Evolutionary conservation across 2,797 vertebrate genomes (phyloP).

Genomic region (Centropyge bicolor): DNA sequence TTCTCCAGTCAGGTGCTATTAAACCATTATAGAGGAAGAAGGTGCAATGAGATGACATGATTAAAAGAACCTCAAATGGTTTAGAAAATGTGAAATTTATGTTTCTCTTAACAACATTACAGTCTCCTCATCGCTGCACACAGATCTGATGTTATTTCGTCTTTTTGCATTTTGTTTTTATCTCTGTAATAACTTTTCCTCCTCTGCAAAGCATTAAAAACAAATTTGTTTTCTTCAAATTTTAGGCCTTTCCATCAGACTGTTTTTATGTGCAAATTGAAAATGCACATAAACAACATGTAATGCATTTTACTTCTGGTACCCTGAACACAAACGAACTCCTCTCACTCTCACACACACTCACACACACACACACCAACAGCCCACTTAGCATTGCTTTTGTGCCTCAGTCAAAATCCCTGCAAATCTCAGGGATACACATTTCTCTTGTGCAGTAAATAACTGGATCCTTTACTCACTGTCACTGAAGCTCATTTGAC

Average conservation of each 20-base stretch:
- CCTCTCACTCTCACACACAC: not conserved
- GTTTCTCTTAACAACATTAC: not conserved
- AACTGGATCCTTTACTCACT: slow-evolving; percentile 16
- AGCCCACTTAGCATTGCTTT: slow-evolving; percentile 1
- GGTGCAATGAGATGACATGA: not conserved
- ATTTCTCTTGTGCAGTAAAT: slow-evolving; percentile 14
- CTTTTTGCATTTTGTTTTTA: not conserved
- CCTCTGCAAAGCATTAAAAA: not conserved
- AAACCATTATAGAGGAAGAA: not conserved
- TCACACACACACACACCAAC: not conserved
- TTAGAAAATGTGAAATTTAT: not conserved
- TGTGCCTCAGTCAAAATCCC: slow-evolving; percentile 28
- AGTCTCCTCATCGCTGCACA: not conserved
- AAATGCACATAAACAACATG: not conserved
- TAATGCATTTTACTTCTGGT: not conserved
- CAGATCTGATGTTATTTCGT: not conserved
- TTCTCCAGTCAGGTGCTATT: not conserved
- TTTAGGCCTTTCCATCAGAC: not conserved
- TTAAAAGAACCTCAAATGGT: not conserved
- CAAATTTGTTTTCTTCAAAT: not conserved
- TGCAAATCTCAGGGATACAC: slow-evolving; percentile 35
- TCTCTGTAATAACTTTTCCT: not conserved
- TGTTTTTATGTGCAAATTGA: not conserved
- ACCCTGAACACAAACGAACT: not conserved
- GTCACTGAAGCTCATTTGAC: slow-evolving; percentile 26